Percentiles rank a stretch among this genome's conserved stretches.
Evolutionary conservation across 2,888 invertebrate genomes (phyloP).

Genomic region (Andrena minutula): DNA sequence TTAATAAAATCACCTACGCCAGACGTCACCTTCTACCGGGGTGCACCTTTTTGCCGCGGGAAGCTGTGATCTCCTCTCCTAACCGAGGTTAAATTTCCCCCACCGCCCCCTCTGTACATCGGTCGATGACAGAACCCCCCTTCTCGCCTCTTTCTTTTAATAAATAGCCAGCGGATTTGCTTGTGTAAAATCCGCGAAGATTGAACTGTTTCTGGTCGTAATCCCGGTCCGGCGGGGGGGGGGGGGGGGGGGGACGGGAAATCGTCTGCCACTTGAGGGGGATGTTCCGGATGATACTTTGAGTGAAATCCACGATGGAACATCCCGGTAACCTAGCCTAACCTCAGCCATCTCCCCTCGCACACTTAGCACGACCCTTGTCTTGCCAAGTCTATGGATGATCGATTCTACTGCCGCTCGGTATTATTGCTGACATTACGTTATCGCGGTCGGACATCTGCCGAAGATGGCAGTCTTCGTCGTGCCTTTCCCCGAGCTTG

Average conservation of each 20-base stretch:
- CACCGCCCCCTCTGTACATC: neutral
- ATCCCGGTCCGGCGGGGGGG: neutral
- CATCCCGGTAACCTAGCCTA: conserved; percentile 47
- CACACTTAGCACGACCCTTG: conserved; percentile 49
- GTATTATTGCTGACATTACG: conserved; percentile 69
- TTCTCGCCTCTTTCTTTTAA: conserved; percentile 1
- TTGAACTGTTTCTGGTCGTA: conserved; percentile 11
- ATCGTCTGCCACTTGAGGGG: conserved; percentile 45
- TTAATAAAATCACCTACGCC: conserved; percentile 74
- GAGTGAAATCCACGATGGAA: conserved; percentile 47
- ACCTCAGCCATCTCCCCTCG: conserved; percentile 28
- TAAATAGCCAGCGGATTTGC: conserved; percentile 21
- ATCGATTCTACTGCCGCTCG: conserved; percentile 73
- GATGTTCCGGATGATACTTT: conserved; percentile 48
- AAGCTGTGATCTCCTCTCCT: conserved; percentile 2
- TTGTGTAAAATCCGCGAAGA: conserved; percentile 30
- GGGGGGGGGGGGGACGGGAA: conserved; percentile 16
- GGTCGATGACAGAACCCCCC: neutral
- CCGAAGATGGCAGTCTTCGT: conserved; percentile 34
- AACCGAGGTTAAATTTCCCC: conserved; percentile 12
- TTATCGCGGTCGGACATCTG: conserved; percentile 70
- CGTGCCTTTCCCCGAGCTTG: neutral
- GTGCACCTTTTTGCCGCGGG: conserved; percentile 3
- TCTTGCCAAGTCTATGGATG: conserved; percentile 59
- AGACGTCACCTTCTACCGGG: conserved; percentile 53